These are phyloP conservation scores for Acanthosepion esculentum DNA, from an alignment of 2,888 invertebrate species.

Conservation along the genomic window DNA sequence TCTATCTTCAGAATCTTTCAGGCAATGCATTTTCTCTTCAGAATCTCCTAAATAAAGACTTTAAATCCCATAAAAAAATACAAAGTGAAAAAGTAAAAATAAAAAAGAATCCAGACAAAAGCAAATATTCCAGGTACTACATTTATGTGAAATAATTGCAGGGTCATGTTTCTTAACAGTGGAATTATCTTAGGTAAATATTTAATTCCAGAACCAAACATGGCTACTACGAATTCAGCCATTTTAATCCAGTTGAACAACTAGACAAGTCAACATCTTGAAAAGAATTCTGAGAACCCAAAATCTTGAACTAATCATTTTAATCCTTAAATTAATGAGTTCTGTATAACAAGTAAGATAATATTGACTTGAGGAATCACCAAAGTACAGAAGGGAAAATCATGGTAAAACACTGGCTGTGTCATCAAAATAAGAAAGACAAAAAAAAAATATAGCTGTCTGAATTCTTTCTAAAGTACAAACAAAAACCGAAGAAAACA, in stretches of 20 bases:
- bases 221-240: neutral
- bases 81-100: neutral
- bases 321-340: constrained; percentile 33
- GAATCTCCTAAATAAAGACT: neutral
- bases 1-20: neutral
- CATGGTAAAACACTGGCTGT: neutral
- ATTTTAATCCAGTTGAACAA: constrained; percentile 33
- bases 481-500: neutral
- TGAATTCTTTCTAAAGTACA: neutral
- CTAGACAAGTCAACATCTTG: constrained; percentile 1
- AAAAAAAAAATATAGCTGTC: neutral
- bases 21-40: neutral
- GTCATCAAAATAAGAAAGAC: neutral
- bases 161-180: constrained; percentile 4
- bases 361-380: neutral
- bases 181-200: constrained; percentile 12
- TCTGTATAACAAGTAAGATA: neutral
- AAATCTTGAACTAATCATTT: constrained; percentile 33
- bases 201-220: constrained; percentile 11
- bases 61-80: neutral
- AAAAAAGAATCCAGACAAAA: neutral
- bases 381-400: neutral
- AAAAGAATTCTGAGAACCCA: neutral
- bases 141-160: constrained; percentile 9
- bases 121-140: constrained; percentile 6